A percentile compares a stretch with the other conserved stretches of the same genome.
phyloP scores from a whole-genome alignment of 2,113 vertebrate genomes.

The Excalfactoria chinensis region DNA sequence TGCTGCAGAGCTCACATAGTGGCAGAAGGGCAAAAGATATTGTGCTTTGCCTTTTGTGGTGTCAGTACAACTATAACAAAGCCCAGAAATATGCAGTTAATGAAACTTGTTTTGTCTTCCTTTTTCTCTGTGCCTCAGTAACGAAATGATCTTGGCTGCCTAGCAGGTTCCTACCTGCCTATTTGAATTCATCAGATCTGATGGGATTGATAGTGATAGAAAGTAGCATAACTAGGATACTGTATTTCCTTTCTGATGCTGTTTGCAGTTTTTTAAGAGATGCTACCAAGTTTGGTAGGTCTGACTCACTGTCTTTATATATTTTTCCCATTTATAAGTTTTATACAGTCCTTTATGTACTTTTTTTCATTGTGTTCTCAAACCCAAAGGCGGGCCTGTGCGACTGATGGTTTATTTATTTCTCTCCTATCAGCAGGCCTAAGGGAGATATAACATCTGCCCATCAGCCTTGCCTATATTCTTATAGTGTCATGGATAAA shows the following conservation, averaged over 20 bases:
- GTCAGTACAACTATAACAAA: constrained; percentile 27
- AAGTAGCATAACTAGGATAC: background rate
- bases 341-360: background rate
- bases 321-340: background rate
- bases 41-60: constrained; percentile 42
- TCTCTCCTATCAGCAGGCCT: background rate
- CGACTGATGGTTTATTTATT: background rate
- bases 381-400: background rate
- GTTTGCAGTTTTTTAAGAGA: background rate
- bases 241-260: background rate
- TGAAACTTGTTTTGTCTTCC: background rate
- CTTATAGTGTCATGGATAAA: background rate
- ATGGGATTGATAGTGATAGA: background rate
- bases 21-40: constrained; percentile 15
- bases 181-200: background rate
- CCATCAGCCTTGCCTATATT: background rate
- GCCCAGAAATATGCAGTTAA: background rate
- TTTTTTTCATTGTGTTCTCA: background rate
- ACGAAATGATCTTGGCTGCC: background rate
- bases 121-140: background rate
- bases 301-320: background rate
- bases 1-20: constrained; percentile 32
- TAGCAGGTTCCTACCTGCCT: background rate
- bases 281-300: background rate
- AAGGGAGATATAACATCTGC: background rate